Evolutionary conservation across 1,140 invertebrate genomes (phyloP).

Genomic region (Hetaerina americana): DNA sequence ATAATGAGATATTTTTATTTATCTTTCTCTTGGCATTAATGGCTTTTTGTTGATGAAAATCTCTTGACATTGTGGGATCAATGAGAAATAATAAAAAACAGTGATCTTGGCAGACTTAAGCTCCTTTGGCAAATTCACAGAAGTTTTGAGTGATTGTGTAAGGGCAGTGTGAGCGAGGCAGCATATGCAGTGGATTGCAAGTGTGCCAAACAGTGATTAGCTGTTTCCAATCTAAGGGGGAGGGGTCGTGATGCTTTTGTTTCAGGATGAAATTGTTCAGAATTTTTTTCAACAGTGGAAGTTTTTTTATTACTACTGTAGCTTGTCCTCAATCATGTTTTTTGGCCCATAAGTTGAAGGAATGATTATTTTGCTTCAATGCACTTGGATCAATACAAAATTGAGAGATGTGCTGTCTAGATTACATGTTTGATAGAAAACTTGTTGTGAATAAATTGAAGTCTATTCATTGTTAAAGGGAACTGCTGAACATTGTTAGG

Average conservation of each 20-base stretch:
- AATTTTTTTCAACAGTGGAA: not conserved
- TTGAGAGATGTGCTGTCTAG: not conserved
- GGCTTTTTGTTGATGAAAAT: not conserved
- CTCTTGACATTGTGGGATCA: not conserved
- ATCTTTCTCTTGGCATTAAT: not conserved
- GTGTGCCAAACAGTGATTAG: not conserved
- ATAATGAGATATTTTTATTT: not conserved
- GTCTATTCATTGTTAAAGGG: not conserved
- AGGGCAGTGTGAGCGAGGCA: not conserved
- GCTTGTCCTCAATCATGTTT: not conserved
- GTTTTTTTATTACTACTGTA: not conserved
- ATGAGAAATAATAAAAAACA: not conserved
- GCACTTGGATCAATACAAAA: not conserved
- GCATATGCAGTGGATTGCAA: not conserved
- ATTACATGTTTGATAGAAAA: not conserved
- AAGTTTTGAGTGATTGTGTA: not conserved
- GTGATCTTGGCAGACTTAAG: not conserved
- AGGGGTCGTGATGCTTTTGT: not conserved
- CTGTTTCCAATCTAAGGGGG: not conserved
- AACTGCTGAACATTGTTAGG: not conserved
- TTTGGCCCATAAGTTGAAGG: not conserved
- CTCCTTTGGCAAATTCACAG: not conserved
- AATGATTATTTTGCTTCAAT: not conserved
- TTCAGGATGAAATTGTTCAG: not conserved
- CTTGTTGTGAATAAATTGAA: not conserved